These are phyloP conservation scores for Drosophila ezoana DNA, from an alignment of 2,888 invertebrate species.

Conservation along the genomic window DNA sequence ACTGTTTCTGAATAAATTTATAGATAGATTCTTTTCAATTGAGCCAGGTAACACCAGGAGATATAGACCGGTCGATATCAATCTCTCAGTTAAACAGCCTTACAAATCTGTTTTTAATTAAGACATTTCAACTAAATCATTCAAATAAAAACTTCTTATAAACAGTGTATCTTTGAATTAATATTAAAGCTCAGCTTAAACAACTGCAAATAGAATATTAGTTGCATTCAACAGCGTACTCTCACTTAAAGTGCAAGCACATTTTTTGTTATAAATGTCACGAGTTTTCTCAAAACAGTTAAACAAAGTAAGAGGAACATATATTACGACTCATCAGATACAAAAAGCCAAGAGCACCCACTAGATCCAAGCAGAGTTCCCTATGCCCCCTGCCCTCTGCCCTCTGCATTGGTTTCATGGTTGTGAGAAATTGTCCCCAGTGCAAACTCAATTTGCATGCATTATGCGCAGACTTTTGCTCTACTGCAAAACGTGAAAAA, in stretches of 20 bases:
- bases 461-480: constrained; percentile 37
- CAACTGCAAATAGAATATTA: too few relatives aligned
- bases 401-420: background rate
- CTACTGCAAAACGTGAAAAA: constrained; percentile 4
- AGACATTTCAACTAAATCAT: too few relatives aligned
- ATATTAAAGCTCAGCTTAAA: too few relatives aligned
- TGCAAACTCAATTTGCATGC: constrained; percentile 61
- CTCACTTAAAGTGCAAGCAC: constrained; percentile 8
- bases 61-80: too few relatives aligned
- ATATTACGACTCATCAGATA: constrained; percentile 4
- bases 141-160: too few relatives aligned
- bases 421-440: constrained; percentile 19
- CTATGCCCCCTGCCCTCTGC: background rate
- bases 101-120: too few relatives aligned
- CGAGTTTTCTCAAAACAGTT: constrained; percentile 8
- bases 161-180: too few relatives aligned
- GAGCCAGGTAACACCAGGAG: too few relatives aligned
- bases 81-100: too few relatives aligned
- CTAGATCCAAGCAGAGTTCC: background rate
- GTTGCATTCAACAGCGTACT: background rate
- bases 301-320: constrained; percentile 12
- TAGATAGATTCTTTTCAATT: too few relatives aligned
- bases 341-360: background rate
- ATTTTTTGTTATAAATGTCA: constrained; percentile 7
- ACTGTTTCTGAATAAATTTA: too few relatives aligned